A percentile compares a stretch with the other conserved stretches of the same genome.
These are phyloP conservation scores for Siniperca chuatsi DNA, from an alignment of 2,113 vertebrate genomes.

Conservation along the genomic window DNA sequence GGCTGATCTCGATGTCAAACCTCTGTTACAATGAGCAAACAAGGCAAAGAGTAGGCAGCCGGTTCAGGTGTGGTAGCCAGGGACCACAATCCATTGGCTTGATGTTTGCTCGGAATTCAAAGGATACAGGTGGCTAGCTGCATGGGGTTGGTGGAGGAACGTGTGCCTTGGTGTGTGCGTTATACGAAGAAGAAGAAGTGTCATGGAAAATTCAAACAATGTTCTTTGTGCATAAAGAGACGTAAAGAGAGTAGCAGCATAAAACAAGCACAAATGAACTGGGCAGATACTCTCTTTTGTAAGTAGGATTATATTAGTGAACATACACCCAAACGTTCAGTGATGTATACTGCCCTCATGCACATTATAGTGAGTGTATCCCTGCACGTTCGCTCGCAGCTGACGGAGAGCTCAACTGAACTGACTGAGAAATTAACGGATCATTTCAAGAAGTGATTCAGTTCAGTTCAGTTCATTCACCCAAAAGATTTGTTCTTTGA, in stretches of 20 bases:
- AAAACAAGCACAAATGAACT: neutral
- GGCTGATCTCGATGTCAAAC: neutral
- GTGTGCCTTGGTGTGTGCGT: neutral
- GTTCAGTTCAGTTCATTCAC: no score
- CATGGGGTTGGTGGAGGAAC: neutral
- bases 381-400: no score
- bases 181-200: neutral
- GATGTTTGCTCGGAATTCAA: neutral
- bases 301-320: neutral
- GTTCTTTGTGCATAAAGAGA: neutral
- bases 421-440: no score
- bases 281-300: neutral
- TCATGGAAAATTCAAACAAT: neutral
- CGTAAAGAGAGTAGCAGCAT: neutral
- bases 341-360: neutral
- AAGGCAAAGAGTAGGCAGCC: neutral
- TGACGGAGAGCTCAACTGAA: no score
- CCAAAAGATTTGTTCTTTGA: no score
- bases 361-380: no score
- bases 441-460: no score
- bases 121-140: neutral
- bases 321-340: neutral
- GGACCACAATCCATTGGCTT: slow-evolving; percentile 10
- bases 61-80: slow-evolving; percentile 45
- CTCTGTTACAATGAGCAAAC: slow-evolving; percentile 44